Evolutionary conservation across 64 coral and sea anemone species (phyloP).

Genomic region (Astreopora myriophthalma): DNA sequence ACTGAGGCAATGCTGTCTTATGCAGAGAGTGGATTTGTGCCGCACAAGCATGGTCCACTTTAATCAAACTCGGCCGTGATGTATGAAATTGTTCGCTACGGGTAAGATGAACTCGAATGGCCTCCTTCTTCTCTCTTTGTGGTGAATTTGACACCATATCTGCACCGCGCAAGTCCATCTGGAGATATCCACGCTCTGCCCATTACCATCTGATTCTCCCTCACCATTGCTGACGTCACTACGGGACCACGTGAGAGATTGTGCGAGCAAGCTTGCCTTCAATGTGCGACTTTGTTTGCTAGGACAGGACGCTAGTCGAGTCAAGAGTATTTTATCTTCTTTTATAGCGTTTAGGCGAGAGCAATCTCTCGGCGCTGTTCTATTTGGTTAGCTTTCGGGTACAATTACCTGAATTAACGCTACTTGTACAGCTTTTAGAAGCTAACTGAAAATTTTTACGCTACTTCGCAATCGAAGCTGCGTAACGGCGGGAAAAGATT

Average conservation of each 20-base stretch:
- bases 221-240: constrained; percentile 5
- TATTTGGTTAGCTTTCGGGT: background rate
- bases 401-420: background rate
- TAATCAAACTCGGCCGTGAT: too few species aligned
- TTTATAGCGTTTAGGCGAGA: background rate
- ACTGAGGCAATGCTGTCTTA: too few species aligned
- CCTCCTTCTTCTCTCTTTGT: too few species aligned
- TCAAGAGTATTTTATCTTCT: background rate
- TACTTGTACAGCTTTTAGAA: background rate
- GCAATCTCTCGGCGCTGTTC: background rate
- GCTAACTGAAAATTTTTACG: background rate
- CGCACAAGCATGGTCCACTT: too few species aligned
- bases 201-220: too few species aligned
- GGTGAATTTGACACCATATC: too few species aligned
- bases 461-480: background rate
- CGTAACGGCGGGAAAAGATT: background rate
- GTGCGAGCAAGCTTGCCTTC: constrained; percentile 17
- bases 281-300: constrained; percentile 7
- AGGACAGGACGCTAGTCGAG: background rate
- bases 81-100: too few species aligned
- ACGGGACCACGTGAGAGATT: constrained; percentile 11
- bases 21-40: too few species aligned
- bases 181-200: too few species aligned
- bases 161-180: too few species aligned
- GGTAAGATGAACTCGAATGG: too few species aligned